Base-by-base conservation (phyloP, 2,797 vertebrate species). In the Danio kyathit region DNA sequence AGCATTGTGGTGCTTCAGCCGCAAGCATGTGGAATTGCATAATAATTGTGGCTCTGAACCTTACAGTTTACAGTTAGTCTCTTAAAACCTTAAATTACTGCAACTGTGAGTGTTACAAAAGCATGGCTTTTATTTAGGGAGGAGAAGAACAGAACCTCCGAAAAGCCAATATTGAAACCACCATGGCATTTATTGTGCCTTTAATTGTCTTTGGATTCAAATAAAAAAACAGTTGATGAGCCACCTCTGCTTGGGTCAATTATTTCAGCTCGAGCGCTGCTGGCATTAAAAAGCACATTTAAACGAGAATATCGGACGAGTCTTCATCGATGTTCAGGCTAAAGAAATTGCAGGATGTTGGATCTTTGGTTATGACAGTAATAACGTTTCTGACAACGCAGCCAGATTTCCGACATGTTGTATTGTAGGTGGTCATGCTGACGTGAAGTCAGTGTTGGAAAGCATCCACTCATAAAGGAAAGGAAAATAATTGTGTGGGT, bases 401-500 rank as follows among this genome's bases (percentile, higher is more conserved):
- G 84, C 57, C 81, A 81, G 79, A 54, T 78, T 84, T 76, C 70
- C 84, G 74, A 86, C 86, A 82, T 84, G 84, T 88, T 87, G 87
- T 88, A 86, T 85, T 85, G 80, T 51, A 84, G 87, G 88, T 49
- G 86, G 51, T 19, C 51, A 72, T 9, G 17, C 12, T 41, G 48
- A 40, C 8, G 87, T 74, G 61, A 88, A 86, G 88, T 63, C 85
- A 86, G 88, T 85, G 84, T 90, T 93, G 89, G 91, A 89, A 73
- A 2, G 76, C 78, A 41, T 89, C 90, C 90, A 92, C 86, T 84
- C 80, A 83, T 86, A 86, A 91, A 89, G 90, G 83, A 87, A 21
- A 57, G 21, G 40, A 41, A 93, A 91, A 92, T 90, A 88, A 93
- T 92, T 92, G 91, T 93, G 91, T 92, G 91, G 91, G 87, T 92